Conservation (phyloP, 2,797 vertebrate genomes). For the Ceryle rudis region DNA sequence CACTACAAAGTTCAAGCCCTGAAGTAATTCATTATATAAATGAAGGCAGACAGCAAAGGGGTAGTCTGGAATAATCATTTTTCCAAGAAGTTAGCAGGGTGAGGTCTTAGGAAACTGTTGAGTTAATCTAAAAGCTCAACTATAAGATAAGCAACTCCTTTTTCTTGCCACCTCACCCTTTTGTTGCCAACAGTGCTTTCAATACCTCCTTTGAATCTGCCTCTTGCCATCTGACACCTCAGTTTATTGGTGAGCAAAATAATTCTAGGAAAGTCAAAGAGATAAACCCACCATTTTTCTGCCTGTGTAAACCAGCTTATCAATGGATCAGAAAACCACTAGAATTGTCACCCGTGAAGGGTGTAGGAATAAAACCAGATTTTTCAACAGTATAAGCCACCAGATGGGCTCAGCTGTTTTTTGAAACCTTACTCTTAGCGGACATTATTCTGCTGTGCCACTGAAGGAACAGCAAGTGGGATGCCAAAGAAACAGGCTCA, state of each 20-base stretch:
- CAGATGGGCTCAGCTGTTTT: constrained; percentile 37
- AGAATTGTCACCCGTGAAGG: neutral
- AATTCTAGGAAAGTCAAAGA: neutral
- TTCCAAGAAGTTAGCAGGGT: neutral
- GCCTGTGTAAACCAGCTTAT: neutral
- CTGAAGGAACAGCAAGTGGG: neutral
- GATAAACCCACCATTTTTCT: neutral
- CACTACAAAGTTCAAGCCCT: neutral
- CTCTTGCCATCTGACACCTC: neutral
- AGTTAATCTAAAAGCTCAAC: neutral
- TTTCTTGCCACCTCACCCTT: neutral
- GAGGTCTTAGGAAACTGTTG: neutral
- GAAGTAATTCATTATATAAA: neutral
- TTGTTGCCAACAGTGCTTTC: neutral
- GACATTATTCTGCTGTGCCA: neutral
- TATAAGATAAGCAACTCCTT: neutral
- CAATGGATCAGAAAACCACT: neutral
- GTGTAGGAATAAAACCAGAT: neutral
- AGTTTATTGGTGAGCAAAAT: neutral
- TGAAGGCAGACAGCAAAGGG: neutral
- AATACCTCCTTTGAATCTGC: neutral
- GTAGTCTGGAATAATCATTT: neutral
- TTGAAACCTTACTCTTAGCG: neutral
- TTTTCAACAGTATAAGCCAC: neutral
- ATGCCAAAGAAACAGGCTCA: neutral